These are phyloP conservation scores for Ceyx melanurus DNA, from an alignment of 2,113 vertebrate genomes.

Conservation along the genomic window DNA sequence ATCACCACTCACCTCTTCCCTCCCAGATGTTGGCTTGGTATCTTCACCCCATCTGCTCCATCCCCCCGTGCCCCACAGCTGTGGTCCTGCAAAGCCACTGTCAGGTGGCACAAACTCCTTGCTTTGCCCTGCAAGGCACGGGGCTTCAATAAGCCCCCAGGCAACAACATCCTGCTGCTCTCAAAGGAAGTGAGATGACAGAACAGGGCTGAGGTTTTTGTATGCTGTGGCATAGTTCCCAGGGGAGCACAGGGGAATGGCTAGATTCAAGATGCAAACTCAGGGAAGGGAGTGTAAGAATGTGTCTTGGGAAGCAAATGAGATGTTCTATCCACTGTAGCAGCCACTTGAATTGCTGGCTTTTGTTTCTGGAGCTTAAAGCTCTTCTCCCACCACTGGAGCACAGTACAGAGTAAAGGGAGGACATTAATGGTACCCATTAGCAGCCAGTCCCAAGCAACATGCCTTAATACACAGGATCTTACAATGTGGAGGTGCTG, in stretches of 20 bases:
- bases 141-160: background rate
- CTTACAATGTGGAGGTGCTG: fast-evolving
- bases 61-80: background rate
- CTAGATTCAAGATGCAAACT: fast-evolving
- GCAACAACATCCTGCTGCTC: fast-evolving
- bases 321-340: background rate
- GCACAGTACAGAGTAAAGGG: background rate
- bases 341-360: background rate
- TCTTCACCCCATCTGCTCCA: background rate
- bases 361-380: background rate
- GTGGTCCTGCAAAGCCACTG: background rate
- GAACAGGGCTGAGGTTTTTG: background rate
- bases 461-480: background rate
- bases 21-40: background rate
- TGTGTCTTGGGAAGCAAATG: background rate
- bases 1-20: fast-evolving
- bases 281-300: background rate
- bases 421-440: background rate
- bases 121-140: fast-evolving
- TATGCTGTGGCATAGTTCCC: too few relatives aligned
- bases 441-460: background rate
- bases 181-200: fast-evolving
- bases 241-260: background rate
- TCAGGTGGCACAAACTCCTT: fast-evolving
- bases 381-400: background rate